A percentile compares a stretch with the other conserved stretches of the same genome.
Evolutionary conservation across 2,888 invertebrate species (phyloP).

Genomic region (Bedellia somnulentella): DNA sequence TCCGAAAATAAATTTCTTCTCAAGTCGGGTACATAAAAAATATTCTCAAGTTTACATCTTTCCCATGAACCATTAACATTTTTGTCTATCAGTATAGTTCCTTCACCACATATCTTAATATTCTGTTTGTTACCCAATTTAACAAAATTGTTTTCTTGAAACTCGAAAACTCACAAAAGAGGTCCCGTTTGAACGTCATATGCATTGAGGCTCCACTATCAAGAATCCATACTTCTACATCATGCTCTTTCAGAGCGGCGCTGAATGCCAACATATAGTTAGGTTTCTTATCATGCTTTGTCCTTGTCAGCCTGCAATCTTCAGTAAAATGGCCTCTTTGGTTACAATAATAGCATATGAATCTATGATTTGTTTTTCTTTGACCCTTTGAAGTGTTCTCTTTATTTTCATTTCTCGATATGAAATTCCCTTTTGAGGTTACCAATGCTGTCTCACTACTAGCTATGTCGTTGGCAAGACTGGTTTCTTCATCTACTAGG

Average conservation of each 20-base stretch:
- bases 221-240: constrained; percentile 12
- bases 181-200: constrained; percentile 13
- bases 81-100: constrained; percentile 13
- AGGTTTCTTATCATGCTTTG: constrained; percentile 6
- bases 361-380: constrained; percentile 10
- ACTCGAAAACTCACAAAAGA: constrained; percentile 9
- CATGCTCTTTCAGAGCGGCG: constrained; percentile 4
- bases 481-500: constrained; percentile 12
- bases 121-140: constrained; percentile 13
- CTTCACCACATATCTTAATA: constrained; percentile 13
- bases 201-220: constrained; percentile 16
- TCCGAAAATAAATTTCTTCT: constrained; percentile 10
- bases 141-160: constrained; percentile 8
- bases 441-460: constrained; percentile 11
- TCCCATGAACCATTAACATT: constrained; percentile 14
- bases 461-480: constrained; percentile 7
- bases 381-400: constrained; percentile 2
- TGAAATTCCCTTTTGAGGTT: not conserved
- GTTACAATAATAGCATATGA: constrained; percentile 14
- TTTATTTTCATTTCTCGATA: not conserved
- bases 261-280: constrained; percentile 5
- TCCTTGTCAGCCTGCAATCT: constrained; percentile 14
- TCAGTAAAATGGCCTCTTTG: constrained; percentile 14
- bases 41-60: not conserved
- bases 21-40: not conserved